Percentiles rank a stretch among this genome's conserved stretches.
These are phyloP conservation scores for Smittia sp. DNA, from an alignment of 2,888 invertebrate genomes.

Conservation along the genomic window DNA sequence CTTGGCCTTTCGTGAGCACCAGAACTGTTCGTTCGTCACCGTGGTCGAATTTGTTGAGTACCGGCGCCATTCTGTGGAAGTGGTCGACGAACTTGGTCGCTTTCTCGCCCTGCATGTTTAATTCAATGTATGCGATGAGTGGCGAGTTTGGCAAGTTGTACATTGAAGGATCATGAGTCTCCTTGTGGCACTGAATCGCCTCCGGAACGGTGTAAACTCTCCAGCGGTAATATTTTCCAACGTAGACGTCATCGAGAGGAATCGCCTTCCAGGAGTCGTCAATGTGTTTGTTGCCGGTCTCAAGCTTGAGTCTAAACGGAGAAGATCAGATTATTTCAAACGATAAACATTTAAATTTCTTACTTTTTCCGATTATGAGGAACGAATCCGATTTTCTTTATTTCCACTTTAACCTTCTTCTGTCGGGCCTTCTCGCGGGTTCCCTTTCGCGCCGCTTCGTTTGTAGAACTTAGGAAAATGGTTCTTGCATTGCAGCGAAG, in stretches of 20 bases:
- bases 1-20: slow-evolving; percentile 70
- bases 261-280: slow-evolving; percentile 60
- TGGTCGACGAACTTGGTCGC: slow-evolving; percentile 65
- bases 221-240: slow-evolving; percentile 58
- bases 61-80: slow-evolving; percentile 63
- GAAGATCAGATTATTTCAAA: too few relatives aligned
- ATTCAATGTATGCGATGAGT: slow-evolving; percentile 68
- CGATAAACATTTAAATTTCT: slow-evolving; percentile 44
- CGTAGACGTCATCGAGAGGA: slow-evolving; percentile 65
- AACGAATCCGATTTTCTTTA: slow-evolving; percentile 71
- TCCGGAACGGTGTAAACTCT: slow-evolving; percentile 67
- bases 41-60: slow-evolving; percentile 69
- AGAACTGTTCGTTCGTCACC: slow-evolving; percentile 67
- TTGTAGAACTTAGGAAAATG: slow-evolving; percentile 59
- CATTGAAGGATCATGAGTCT: slow-evolving; percentile 79
- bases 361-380: slow-evolving; percentile 66
- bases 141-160: slow-evolving; percentile 72
- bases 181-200: slow-evolving; percentile 73
- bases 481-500: slow-evolving; percentile 48
- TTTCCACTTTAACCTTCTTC: slow-evolving; percentile 72
- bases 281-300: slow-evolving; percentile 56
- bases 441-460: slow-evolving; percentile 78
- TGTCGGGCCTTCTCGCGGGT: slow-evolving; percentile 74
- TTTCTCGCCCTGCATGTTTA: slow-evolving; percentile 67
- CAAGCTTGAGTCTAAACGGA: slow-evolving; percentile 54